Evolutionary conservation across 2,888 invertebrate genomes (phyloP).

Genomic region (Parnassius glacialis): DNA sequence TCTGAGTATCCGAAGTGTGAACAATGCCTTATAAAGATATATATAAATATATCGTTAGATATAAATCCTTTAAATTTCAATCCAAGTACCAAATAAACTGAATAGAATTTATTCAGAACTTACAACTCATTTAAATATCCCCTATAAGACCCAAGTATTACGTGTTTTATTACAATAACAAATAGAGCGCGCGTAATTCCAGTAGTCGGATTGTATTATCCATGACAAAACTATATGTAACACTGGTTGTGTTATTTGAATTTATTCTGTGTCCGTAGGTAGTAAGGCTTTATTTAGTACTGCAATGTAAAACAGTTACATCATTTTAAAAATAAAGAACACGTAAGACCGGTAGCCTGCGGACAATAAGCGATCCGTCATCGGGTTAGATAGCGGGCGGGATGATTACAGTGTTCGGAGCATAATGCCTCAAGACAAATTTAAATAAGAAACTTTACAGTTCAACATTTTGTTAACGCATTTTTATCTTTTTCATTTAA

Average conservation of each 20-base stretch:
- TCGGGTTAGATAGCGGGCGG: slow-evolving; percentile 63
- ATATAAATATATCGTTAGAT: slow-evolving; percentile 46
- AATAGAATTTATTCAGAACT: slow-evolving; percentile 1
- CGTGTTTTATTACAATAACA: slow-evolving; percentile 13
- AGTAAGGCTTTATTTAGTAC: slow-evolving; percentile 36
- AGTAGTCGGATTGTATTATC: slow-evolving; percentile 36
- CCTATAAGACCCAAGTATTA: slow-evolving; percentile 18
- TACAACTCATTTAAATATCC: slow-evolving; percentile 22
- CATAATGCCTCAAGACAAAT: slow-evolving; percentile 58
- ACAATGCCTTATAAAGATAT: slow-evolving; percentile 47
- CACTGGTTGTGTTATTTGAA: slow-evolving; percentile 26
- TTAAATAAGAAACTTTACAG: slow-evolving; percentile 46
- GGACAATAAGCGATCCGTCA: slow-evolving; percentile 77
- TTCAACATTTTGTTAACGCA: slow-evolving; percentile 9
- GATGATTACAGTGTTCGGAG: slow-evolving; percentile 59
- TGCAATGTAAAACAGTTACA: slow-evolving; percentile 34
- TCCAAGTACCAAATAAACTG: slow-evolving; percentile 9
- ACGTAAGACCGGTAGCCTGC: slow-evolving; percentile 71
- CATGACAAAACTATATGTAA: slow-evolving; percentile 23
- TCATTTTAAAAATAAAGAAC: slow-evolving; percentile 35
- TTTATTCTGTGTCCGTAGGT: slow-evolving; percentile 27
- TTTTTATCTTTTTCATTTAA: not conserved
- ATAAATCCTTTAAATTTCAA: slow-evolving; percentile 29
- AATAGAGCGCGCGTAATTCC: slow-evolving; percentile 39
- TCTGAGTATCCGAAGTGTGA: slow-evolving; percentile 50